A percentile compares a stretch with the other conserved stretches of the same genome.
Conservation (phyloP, 2,797 vertebrate species). For the Peromyscus eremicus region DNA sequence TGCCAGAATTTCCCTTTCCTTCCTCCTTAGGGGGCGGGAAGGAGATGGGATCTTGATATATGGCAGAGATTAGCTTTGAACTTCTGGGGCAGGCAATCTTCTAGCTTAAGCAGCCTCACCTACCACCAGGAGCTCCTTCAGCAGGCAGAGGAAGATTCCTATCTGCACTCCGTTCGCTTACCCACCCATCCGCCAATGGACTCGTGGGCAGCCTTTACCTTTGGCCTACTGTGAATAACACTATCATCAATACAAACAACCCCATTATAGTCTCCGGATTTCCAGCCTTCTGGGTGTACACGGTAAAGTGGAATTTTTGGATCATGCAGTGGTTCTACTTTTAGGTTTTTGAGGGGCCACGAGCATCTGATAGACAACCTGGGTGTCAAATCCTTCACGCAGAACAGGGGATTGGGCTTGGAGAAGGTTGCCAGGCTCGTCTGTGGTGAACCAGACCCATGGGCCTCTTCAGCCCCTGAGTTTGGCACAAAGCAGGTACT, state of each 20-base stretch:
- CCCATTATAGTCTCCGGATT: fast-evolving
- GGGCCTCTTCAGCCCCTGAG: not conserved
- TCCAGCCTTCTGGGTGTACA: not conserved
- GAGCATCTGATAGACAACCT: too few relatives aligned
- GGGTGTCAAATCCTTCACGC: not conserved
- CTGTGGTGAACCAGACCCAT: fast-evolving
- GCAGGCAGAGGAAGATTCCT: not conserved
- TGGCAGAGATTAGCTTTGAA: not conserved
- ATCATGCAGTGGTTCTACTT: not conserved
- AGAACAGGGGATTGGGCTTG: not conserved
- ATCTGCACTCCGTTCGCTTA: fast-evolving
- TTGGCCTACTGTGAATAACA: not conserved
- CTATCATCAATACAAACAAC: not conserved
- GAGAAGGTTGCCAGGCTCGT: fast-evolving
- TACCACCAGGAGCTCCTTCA: not conserved
- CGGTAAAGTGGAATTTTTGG: not conserved
- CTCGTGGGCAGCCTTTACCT: not conserved
- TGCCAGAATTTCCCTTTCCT: not conserved
- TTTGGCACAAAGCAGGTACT: not conserved
- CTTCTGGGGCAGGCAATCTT: too few relatives aligned
- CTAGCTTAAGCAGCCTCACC: not conserved
- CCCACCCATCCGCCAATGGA: not conserved
- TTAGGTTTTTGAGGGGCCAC: not conserved
- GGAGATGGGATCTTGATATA: not conserved
- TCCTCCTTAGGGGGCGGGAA: not conserved